Evolutionary conservation across 2,888 invertebrate genomes (phyloP), one percentile per base, ranked within the genome.

Genomic region (Tetranychus truncatus): DNA sequence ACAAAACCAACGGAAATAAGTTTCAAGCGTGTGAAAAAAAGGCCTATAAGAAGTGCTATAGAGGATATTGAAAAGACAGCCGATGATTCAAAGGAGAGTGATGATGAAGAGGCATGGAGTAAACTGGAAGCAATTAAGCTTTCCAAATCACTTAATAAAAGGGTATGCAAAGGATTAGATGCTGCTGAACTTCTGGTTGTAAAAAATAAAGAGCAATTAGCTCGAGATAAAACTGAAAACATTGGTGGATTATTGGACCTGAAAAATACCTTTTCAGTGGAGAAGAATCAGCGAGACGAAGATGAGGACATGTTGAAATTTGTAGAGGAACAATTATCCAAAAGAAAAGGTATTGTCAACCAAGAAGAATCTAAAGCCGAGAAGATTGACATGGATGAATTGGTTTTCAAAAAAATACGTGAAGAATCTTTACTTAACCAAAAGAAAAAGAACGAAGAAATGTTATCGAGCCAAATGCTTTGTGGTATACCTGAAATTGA

Each of bases 401-500:
- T 93, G 0, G 83, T 95, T 3, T 78, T 80, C 71, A 88, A 89
- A 79, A 90, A 94, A 3, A 86, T 96, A 20, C 95, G 96, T 1
- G 91, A 92, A 80, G 90, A 94, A 82, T 84, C 95, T 74, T 86
- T 94, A 77, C 88, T 90, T 76, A 88, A 90, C 0, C 71, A 46
- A 9, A 24, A 46, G 21, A 76, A 76, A 66, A 87, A 90, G 81
- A 95, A 92, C 1, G 97, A 99, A 83, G 99, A 99, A 85, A 96
- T 99, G 94, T 87, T 99, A 80, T 97, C 97, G 4, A 96, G 97
- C 86, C 97, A 99, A 86, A 99, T 99, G 99, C 86, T 99, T 6
- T 96, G 94, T 81, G 99, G 99, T 66, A 99, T 99, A 79, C 99
- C 99, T 0, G 99, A 99, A 86, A 93, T 99, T 0, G 97, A 99